These are phyloP conservation scores for Reticulitermes lucifugus DNA, from an alignment of 2,888 invertebrate genomes.

Conservation along the genomic window DNA sequence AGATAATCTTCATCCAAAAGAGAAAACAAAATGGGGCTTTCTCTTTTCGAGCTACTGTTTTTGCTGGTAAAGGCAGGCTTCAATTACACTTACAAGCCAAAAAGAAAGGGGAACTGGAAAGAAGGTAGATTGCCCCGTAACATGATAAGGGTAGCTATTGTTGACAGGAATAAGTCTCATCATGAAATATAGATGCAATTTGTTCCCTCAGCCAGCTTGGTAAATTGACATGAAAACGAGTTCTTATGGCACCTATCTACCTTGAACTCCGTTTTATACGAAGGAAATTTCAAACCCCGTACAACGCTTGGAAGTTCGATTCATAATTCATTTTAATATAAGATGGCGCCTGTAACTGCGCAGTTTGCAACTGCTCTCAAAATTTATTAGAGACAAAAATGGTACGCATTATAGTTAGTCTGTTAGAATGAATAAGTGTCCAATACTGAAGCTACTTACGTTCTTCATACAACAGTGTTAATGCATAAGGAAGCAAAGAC, in stretches of 20 bases:
- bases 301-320: not conserved
- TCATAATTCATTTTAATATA: not conserved
- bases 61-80: too few relatives aligned
- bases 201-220: not conserved
- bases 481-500: too few relatives aligned
- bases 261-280: not conserved
- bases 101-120: not conserved
- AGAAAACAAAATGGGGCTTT: too few relatives aligned
- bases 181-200: slow-evolving; percentile 3
- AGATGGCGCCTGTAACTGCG: not conserved
- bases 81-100: not conserved
- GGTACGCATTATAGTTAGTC: too few relatives aligned
- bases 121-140: not conserved
- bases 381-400: too few relatives aligned
- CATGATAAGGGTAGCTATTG: not conserved
- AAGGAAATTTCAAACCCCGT: not conserved
- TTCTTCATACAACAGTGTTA: too few relatives aligned
- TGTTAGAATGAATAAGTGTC: too few relatives aligned
- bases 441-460: too few relatives aligned
- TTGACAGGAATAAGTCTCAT: slow-evolving; percentile 12
- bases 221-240: not conserved
- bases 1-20: too few relatives aligned
- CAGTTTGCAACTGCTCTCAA: too few relatives aligned
- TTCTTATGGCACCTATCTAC: not conserved
- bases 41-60: too few relatives aligned